A percentile compares a stretch with the other conserved stretches of the same genome.
These are phyloP conservation scores for Rhagoletis zephyria DNA, from an alignment of 1,140 invertebrate genomes.

Conservation along the genomic window DNA sequence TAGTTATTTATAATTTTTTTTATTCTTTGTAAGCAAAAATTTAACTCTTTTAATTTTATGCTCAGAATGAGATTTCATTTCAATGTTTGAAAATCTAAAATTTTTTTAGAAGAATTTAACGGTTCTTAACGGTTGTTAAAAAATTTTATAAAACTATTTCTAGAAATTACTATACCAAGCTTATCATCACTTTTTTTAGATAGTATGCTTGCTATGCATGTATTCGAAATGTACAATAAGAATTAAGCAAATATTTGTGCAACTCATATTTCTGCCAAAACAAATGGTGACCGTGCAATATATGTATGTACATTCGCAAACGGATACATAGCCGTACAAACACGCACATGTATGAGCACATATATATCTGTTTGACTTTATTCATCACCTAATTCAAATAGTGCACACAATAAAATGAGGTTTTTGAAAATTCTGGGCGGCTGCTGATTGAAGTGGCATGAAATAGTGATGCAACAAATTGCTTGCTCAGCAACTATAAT, in stretches of 20 bases:
- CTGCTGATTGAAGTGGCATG: neutral
- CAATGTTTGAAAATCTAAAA: too few relatives aligned
- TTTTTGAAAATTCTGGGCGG: neutral
- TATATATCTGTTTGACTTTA: neutral
- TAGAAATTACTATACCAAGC: neutral
- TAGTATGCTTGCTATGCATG: too few relatives aligned
- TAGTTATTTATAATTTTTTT: too few relatives aligned
- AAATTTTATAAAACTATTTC: neutral
- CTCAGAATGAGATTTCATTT: too few relatives aligned
- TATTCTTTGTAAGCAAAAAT: too few relatives aligned
- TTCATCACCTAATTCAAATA: neutral
- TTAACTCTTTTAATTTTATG: too few relatives aligned
- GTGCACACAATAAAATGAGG: neutral
- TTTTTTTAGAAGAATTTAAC: too few relatives aligned
- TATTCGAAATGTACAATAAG: neutral
- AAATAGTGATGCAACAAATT: neutral
- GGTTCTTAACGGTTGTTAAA: too few relatives aligned
- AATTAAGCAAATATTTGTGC: neutral
- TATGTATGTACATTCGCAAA: neutral
- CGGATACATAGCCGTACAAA: neutral
- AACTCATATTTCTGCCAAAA: conserved; percentile 16
- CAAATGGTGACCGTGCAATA: neutral
- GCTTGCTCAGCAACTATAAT: too few relatives aligned
- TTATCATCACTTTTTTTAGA: neutral
- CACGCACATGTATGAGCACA: too few relatives aligned